phyloP scores from a whole-genome alignment of 2,113 vertebrate genomes.

The Python bivittatus region DNA sequence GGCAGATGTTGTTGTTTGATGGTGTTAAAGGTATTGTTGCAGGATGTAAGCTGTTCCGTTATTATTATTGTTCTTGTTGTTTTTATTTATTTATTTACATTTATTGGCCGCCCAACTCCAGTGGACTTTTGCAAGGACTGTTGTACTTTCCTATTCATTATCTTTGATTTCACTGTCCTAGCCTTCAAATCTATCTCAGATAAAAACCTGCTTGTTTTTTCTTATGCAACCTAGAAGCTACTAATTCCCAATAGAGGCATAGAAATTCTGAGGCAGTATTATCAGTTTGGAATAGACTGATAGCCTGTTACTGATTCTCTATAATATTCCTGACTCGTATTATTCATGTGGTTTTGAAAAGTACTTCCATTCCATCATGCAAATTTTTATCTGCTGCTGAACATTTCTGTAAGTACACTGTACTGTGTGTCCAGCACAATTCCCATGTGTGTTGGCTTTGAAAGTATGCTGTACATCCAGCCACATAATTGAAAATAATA shows the following conservation, averaged over 20 bases:
- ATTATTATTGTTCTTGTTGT: neutral
- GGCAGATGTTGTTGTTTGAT: too few relatives aligned
- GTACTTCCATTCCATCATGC: constrained; percentile 29
- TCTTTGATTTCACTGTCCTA: neutral
- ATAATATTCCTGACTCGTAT: constrained; percentile 54
- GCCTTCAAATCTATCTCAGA: constrained; percentile 32
- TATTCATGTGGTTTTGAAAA: constrained; percentile 25
- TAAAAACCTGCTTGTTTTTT: constrained; percentile 43
- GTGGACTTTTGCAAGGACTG: neutral
- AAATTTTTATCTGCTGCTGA: constrained; percentile 45
- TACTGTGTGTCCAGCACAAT: constrained; percentile 64
- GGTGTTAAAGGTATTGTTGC: too few relatives aligned
- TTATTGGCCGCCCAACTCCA: neutral
- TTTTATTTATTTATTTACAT: neutral
- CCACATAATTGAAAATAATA: constrained; percentile 82
- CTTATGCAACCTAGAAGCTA: constrained; percentile 29
- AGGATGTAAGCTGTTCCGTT: too few relatives aligned
- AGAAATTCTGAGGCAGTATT: constrained; percentile 49
- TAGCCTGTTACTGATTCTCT: constrained; percentile 36
- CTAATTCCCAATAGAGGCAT: constrained; percentile 56
- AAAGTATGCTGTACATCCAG: constrained; percentile 74
- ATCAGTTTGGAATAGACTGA: constrained; percentile 52
- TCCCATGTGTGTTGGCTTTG: constrained; percentile 62
- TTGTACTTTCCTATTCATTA: neutral
- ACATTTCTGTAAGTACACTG: constrained; percentile 49